phyloP scores from a whole-genome alignment of 1,140 invertebrate genomes.

The Trachelipus rathkii region DNA sequence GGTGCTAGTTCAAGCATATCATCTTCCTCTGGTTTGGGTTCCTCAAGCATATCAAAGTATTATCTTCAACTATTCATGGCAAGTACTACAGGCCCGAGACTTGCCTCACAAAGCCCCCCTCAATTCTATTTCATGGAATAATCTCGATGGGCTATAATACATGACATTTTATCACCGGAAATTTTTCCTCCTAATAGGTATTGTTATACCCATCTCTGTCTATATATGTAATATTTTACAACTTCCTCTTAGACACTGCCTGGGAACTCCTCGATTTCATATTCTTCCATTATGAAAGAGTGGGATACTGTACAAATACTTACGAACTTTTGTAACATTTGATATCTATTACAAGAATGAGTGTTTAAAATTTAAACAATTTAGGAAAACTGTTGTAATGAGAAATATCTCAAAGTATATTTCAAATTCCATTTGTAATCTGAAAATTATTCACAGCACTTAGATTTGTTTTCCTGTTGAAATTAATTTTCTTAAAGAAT shows the following conservation, averaged over 20 bases:
- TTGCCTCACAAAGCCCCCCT: slow-evolving; percentile 99
- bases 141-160: slow-evolving; percentile 87
- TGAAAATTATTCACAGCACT: no score
- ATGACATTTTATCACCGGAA: slow-evolving; percentile 95
- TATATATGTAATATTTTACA: slow-evolving; percentile 86
- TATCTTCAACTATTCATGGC: slow-evolving; percentile 91
- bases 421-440: no score
- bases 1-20: slow-evolving; percentile 95
- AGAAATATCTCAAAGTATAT: no score
- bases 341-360: no score
- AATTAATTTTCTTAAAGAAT: no score
- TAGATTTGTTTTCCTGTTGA: no score
- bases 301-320: no score
- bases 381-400: no score
- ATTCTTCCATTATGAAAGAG: no score
- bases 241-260: slow-evolving; percentile 83
- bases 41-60: slow-evolving; percentile 69
- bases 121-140: slow-evolving; percentile 88
- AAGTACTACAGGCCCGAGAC: slow-evolving; percentile 95
- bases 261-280: slow-evolving; percentile 75
- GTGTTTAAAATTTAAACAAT: no score
- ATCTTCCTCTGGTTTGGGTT: slow-evolving; percentile 85
- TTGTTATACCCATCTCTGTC: slow-evolving; percentile 76
- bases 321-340: no score
- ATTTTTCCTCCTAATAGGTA: slow-evolving; percentile 82